These are phyloP conservation scores for Heliangelus exortis DNA, from an alignment of 2,797 vertebrate species.

Conservation along the genomic window DNA sequence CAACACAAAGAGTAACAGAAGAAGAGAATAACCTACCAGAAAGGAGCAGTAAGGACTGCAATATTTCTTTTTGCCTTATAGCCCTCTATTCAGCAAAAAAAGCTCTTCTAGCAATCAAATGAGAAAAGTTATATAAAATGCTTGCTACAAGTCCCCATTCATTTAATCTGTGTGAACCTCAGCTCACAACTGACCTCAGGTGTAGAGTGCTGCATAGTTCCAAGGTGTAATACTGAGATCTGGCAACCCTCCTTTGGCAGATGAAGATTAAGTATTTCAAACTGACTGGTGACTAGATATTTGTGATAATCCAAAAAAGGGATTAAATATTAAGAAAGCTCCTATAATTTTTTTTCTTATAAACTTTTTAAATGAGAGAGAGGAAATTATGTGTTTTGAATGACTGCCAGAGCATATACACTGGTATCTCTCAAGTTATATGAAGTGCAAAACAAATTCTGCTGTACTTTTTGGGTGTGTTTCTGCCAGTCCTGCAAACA, in stretches of 20 bases:
- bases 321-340: neutral
- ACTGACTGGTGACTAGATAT: neutral
- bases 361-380: neutral
- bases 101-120: neutral
- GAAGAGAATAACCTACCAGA: neutral
- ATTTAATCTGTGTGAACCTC: neutral
- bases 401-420: neutral
- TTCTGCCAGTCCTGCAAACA: neutral
- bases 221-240: neutral
- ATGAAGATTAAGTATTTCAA: neutral
- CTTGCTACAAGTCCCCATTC: neutral
- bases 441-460: neutral
- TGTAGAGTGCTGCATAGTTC: neutral
- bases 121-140: neutral
- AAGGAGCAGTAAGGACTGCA: neutral
- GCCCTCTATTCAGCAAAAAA: neutral
- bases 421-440: neutral
- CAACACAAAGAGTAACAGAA: neutral
- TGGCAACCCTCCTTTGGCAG: neutral
- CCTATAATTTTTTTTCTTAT: neutral
- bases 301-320: neutral
- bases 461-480: neutral
- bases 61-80: neutral
- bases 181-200: neutral
- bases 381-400: neutral